Evolutionary conservation across 2,797 vertebrate genomes (phyloP).

Genomic region (Gobio occitaniae): DNA sequence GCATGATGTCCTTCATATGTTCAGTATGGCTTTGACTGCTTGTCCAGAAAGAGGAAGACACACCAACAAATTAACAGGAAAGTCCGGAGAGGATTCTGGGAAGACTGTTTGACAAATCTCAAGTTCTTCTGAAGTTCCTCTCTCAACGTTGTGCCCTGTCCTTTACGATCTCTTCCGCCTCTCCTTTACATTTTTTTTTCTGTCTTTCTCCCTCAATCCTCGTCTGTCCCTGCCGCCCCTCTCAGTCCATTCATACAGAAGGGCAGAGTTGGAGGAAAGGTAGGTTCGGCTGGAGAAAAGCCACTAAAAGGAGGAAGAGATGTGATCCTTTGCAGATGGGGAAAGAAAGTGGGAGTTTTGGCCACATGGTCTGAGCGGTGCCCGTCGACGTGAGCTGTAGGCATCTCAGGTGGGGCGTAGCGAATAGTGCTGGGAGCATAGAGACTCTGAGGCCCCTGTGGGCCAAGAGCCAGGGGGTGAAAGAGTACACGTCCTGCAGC

Average conservation of each 20-base stretch:
- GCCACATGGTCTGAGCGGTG: slow-evolving; percentile 67
- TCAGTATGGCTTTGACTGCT: slow-evolving; percentile 86
- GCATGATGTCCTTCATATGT: slow-evolving; percentile 79
- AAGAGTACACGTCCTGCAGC: slow-evolving; percentile 85
- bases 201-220: slow-evolving; percentile 72
- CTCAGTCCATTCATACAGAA: slow-evolving; percentile 86
- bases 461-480: slow-evolving; percentile 81
- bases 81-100: slow-evolving; percentile 48
- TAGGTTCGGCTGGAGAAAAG: slow-evolving; percentile 81
- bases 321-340: slow-evolving; percentile 87
- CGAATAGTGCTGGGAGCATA: slow-evolving; percentile 90
- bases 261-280: slow-evolving; percentile 84
- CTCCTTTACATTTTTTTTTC: slow-evolving; percentile 24
- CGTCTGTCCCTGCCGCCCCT: slow-evolving; percentile 79
- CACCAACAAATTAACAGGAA: slow-evolving; percentile 66
- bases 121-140: slow-evolving; percentile 25
- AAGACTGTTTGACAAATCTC: slow-evolving; percentile 54
- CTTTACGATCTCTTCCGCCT: not conserved
- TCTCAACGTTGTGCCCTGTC: slow-evolving; percentile 35
- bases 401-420: slow-evolving; percentile 88
- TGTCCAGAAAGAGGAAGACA: slow-evolving; percentile 79
- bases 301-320: slow-evolving; percentile 84
- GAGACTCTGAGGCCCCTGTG: slow-evolving; percentile 81
- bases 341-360: slow-evolving; percentile 81
- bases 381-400: slow-evolving; percentile 77